Evolutionary conservation across 1,140 invertebrate genomes (phyloP), one percentile per base, ranked within the genome.

Genomic region (Acromyrmex charruanus): DNA sequence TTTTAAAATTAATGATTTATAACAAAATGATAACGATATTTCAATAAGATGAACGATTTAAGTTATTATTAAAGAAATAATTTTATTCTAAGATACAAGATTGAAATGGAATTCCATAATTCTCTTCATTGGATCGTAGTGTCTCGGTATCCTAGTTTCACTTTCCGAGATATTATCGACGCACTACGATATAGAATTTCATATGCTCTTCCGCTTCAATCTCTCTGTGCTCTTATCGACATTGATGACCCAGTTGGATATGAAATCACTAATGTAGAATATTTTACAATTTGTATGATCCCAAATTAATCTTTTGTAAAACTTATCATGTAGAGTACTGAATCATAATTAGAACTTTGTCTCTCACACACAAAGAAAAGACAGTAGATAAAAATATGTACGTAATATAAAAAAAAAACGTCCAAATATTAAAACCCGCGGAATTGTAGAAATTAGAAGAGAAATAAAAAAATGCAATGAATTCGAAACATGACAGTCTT

Each of bases 71-170:
- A 44, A 9, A 3, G 12, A 35, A 0, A 79, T 53, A 9, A 16
- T 25, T n/a, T 2, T 5, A 49, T 63, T 81, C 21, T n/a, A 25
- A 44, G 14, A 1, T n/a, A 51, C 10, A 16, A 21, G 31, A 58
- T 12, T 25, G 31, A 59, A 65, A 51, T 31, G 39, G 10, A 44
- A 71, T 16, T 35, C 31, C 3, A 5, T 28, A 59, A n/a, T 69
- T 68, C 44, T 69, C 68, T 21, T 82, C 12, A n/a, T n/a, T 49
- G 55, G 39, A 49, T 18, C 39, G 6, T 59, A n/a, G 0, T 5
- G 10, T 72, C 79, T 71, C 53, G 66, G 14, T 61, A 75, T 12
- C 28, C 69, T 61, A 84, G 69, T 84, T 84, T 84, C 69, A 71
- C 68, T 59, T 74, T 74, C 25, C 35, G 18, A 61, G 80, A 84